These are phyloP conservation scores for Capra hircus DNA, from an alignment of 2,113 vertebrate genomes.

Conservation along the genomic window DNA sequence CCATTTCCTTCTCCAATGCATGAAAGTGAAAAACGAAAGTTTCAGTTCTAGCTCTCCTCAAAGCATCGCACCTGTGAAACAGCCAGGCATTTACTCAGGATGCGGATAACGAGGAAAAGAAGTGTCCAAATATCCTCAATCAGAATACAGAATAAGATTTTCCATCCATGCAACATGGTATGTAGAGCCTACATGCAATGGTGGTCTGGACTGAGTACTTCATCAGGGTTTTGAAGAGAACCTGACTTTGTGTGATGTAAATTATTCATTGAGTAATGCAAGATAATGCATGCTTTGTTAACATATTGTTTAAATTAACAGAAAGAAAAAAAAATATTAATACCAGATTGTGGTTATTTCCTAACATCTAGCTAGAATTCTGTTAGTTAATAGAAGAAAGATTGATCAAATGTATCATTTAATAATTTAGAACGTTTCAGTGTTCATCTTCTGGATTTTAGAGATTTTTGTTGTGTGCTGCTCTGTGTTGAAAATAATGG, in stretches of 20 bases:
- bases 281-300: not conserved
- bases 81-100: not conserved
- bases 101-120: not conserved
- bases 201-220: not conserved
- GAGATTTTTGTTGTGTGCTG: not conserved
- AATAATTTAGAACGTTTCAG: not conserved
- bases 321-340: not conserved
- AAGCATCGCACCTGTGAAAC: not conserved
- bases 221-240: not conserved
- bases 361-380: not conserved
- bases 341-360: not conserved
- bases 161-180: not conserved
- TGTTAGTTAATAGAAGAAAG: not conserved
- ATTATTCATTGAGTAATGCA: not conserved
- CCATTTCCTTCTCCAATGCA: too few species aligned
- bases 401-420: not conserved
- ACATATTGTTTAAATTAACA: not conserved
- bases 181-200: not conserved
- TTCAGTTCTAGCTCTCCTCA: not conserved
- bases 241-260: not conserved
- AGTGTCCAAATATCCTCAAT: not conserved
- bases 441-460: not conserved
- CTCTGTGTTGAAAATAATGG: not conserved
- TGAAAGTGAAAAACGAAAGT: too few species aligned
- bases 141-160: not conserved